Evolutionary conservation across 2,797 vertebrate species (phyloP), one percentile per base, ranked within the genome.

Genomic region (Prunella strophiata): DNA sequence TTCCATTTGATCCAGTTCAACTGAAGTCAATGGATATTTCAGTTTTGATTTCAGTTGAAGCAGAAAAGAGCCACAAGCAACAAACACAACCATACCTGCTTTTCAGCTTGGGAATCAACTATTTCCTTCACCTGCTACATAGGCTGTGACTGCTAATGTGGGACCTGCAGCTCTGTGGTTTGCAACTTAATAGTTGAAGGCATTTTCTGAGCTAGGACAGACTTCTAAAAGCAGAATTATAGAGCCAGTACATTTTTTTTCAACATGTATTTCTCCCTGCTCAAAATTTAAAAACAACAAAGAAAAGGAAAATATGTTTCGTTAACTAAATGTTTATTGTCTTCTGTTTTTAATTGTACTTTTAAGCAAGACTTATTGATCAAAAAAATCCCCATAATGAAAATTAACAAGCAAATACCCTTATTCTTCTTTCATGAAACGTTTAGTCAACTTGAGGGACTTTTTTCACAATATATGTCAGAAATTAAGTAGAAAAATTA

Each of bases 21-120:
- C 29, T 73, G 72, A 85, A 94, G 51, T 51, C 40, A 82, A 12
- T 54, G 59, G 70, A 34, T 73, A 54, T 66, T 88, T 94, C 55
- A 73, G 43, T 72, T 92, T 58, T 61, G 11, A 70, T 68, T 82
- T 87, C 55, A 55, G 17, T 7, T 1, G 0, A 82, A 91, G 47
- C n/a, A 79, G 40, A 76, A 94, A 51, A 0, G 2, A 89, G 30
- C 22, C 55, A 70, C 40, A 22, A 76, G 26, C 59, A 67, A 73
- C 57, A 67, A 82, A 82, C 10, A 8, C 3, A 10, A 19, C 45
- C 51, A 48, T 30, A 77, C 3, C 18, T 71, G n/a, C 8, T 71
- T 88, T 76, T 80, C 52, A 71, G 0, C n/a, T 54, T 77, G 29
- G 16, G 7, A 72, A 86, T 52, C 7, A 10, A 13, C n/a, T 29